phyloP scores from a whole-genome alignment of 2,113 vertebrate species.

The Struthidea cinerea region DNA sequence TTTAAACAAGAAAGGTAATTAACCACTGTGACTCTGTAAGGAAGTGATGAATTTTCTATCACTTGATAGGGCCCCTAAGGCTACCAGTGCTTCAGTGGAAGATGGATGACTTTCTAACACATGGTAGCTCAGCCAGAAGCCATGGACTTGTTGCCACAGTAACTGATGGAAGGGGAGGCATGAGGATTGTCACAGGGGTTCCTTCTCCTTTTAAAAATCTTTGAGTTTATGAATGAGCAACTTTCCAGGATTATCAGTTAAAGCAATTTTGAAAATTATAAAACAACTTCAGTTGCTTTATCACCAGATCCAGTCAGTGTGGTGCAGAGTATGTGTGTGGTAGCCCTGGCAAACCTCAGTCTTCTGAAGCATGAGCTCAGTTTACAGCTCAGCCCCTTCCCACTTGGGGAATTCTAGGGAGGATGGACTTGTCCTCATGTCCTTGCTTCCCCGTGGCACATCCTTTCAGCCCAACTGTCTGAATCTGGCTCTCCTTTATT shows the following conservation, averaged over 20 bases:
- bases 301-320: neutral
- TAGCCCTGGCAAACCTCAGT: neutral
- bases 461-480: neutral
- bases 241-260: neutral
- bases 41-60: constrained; percentile 11
- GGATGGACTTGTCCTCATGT: neutral
- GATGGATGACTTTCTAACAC: neutral
- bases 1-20: constrained; percentile 2
- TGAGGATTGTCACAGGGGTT: neutral
- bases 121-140: neutral
- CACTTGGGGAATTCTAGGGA: neutral
- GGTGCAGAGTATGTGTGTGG: neutral
- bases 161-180: neutral
- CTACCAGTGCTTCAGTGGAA: neutral
- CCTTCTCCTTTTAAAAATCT: neutral
- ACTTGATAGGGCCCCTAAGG: neutral
- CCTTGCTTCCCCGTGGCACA: neutral
- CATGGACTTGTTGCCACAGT: neutral
- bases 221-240: neutral
- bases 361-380: neutral
- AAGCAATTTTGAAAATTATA: neutral
- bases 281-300: neutral
- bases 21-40: neutral
- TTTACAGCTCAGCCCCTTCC: neutral
- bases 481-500: neutral